A percentile compares a stretch with the other conserved stretches of the same genome.
Conservation (phyloP, 1,140 invertebrate species). For the Lordiphosa clarofinis region DNA sequence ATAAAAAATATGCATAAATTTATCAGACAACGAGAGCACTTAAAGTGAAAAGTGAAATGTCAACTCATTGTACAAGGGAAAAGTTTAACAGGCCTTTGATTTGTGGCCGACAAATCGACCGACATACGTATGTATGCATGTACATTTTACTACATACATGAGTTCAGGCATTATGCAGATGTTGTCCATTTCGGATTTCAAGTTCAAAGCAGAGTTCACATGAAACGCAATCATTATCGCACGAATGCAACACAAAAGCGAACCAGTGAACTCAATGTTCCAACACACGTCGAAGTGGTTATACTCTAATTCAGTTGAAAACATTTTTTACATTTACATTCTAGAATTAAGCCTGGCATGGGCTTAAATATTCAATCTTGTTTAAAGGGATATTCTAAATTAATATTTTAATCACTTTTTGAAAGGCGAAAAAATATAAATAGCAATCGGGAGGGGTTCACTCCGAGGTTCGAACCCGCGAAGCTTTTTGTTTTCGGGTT, state of each 20-base stretch:
- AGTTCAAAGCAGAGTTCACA: slow-evolving; percentile 66
- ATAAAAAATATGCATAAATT: slow-evolving; percentile 26
- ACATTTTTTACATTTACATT: no score
- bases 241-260: background rate
- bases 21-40: slow-evolving; percentile 65
- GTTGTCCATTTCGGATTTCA: slow-evolving; percentile 51
- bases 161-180: slow-evolving; percentile 55
- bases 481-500: no score
- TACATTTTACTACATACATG: slow-evolving; percentile 1
- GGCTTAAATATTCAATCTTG: no score
- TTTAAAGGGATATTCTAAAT: no score
- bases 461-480: no score
- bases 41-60: slow-evolving; percentile 65
- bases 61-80: slow-evolving; percentile 62
- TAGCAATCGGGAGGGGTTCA: no score
- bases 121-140: background rate
- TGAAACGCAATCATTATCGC: slow-evolving; percentile 26
- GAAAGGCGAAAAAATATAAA: no score
- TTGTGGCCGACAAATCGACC: slow-evolving; percentile 45
- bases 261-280: slow-evolving; percentile 2
- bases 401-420: no score
- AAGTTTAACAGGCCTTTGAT: slow-evolving; percentile 58
- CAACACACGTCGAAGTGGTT: slow-evolving; percentile 5
- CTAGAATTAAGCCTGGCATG: no score
- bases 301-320: no score